Conservation (phyloP, 2,888 invertebrate species). For the Periphyllus acericola region DNA sequence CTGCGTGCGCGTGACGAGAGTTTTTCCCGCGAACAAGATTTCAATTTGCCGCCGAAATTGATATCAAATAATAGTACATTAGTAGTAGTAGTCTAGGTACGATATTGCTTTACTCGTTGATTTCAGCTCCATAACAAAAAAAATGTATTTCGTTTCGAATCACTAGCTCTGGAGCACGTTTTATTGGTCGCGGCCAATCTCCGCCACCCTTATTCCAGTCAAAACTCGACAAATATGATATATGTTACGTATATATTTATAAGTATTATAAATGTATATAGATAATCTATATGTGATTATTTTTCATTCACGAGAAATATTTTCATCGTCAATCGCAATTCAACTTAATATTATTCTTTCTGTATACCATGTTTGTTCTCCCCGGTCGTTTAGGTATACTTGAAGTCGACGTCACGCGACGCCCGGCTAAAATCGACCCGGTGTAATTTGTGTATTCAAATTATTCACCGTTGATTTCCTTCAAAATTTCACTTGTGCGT, state of each 20-base stretch:
- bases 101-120: not conserved
- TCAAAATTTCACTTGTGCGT: too few species aligned
- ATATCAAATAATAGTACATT: not conserved
- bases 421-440: too few species aligned
- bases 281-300: too few species aligned
- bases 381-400: not conserved
- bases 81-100: not conserved
- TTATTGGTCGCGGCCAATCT: constrained; percentile 5
- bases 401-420: too few species aligned
- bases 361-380: not conserved
- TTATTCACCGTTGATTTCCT: not conserved
- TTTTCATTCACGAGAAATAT: too few species aligned
- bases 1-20: too few species aligned
- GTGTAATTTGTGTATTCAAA: not conserved
- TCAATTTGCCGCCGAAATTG: not conserved
- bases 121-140: not conserved
- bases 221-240: not conserved
- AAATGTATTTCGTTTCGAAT: not conserved
- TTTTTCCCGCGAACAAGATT: too few species aligned
- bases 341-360: too few species aligned
- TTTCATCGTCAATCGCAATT: too few species aligned
- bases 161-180: not conserved
- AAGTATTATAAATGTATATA: too few species aligned
- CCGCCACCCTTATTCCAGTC: not conserved
- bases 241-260: too few species aligned